Evolutionary conservation across 2,888 invertebrate species (phyloP), one percentile per base, ranked within the genome.

Genomic region (Gnatocerus cornutus): DNA sequence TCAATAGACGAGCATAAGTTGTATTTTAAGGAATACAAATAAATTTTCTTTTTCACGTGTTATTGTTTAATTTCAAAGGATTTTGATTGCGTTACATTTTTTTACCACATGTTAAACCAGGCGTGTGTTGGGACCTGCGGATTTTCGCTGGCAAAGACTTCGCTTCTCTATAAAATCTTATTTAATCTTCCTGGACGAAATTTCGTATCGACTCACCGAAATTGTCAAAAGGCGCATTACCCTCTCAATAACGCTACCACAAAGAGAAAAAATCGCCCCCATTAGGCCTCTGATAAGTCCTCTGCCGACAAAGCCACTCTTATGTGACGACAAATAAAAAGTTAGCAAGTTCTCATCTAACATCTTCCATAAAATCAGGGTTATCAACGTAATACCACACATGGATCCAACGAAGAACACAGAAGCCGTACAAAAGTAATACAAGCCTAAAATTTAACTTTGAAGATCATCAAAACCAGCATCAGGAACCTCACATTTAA

Each of bases 1-100:
- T 87, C 82, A 88, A 87, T 78, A 86, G 89, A 81, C 86, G 89
- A 79, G 87, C 88, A 80, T 89, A 87, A 83, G 76, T 71, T 77
- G 71, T 76, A 50, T 74, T 73, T 33, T 14, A 59, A 21, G 41
- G n/a, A 14, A 14, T 12, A 59, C 50, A 50, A 29, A 55, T 43
- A 16, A 10, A 45, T 12, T 64, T 53, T 52, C 39, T 33, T 33
- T 33, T 33, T 33, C 33, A 33, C 7, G n/a, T 9, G 33, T 33
- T 4, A n/a, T 7, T 9, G 33, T 33, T 33, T 33, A 4, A 33
- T 33, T 33, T 2, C 21, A 21, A 21, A 41, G 33, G 8, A 52
- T 12, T 33, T 33, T 1, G 33, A 33, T 41, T 16, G 39, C 2
- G 13, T 39, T 41, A 4, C 21, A 8, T 4, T 33, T 33, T 33